These are phyloP conservation scores for Maniola jurtina DNA, from an alignment of 1,140 invertebrate genomes.

Conservation along the genomic window DNA sequence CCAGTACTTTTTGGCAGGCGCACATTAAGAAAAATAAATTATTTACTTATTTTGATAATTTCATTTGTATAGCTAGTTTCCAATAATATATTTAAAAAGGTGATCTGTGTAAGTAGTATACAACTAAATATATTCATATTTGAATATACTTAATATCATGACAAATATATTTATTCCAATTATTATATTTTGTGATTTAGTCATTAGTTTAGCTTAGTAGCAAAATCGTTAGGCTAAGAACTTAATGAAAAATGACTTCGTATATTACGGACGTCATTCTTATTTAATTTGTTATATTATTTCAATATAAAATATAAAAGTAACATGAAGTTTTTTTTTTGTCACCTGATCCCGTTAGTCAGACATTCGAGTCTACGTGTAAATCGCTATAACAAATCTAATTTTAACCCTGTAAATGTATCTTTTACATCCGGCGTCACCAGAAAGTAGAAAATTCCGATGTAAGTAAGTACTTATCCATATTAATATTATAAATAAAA, in stretches of 20 bases:
- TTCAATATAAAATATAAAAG: conserved; percentile 22
- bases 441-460: no score
- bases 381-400: no score
- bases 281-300: conserved; percentile 51
- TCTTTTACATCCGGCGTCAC: no score
- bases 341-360: background rate
- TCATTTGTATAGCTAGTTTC: background rate
- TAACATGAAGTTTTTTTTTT: background rate
- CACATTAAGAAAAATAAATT: conserved; percentile 1
- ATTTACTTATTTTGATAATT: conserved; percentile 8
- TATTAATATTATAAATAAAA: no score
- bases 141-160: conserved; percentile 31
- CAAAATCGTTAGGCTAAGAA: conserved; percentile 21
- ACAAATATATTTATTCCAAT: conserved; percentile 57
- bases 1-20: conserved; percentile 34
- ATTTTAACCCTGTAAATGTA: no score
- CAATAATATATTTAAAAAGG: conserved; percentile 9
- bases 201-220: conserved; percentile 13
- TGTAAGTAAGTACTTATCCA: no score
- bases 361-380: background rate
- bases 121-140: conserved; percentile 14
- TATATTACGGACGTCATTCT: conserved; percentile 71
- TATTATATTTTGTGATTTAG: conserved; percentile 40
- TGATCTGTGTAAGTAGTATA: conserved; percentile 27
- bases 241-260: conserved; percentile 43